Conservation (phyloP, 2,113 vertebrate genomes). For the Castor canadensis region DNA sequence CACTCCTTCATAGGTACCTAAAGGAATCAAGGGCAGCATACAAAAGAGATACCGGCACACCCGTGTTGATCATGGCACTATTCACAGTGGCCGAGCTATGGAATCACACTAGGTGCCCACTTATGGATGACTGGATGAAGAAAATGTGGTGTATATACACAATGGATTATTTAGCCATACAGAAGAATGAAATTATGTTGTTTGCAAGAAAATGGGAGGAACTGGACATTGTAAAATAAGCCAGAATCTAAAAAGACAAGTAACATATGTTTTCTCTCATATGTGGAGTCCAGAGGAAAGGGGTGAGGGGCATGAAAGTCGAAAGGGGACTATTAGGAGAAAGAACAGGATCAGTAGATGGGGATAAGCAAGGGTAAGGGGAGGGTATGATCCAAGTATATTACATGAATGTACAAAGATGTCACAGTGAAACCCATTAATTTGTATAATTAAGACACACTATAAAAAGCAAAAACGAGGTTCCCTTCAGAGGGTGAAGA, state of each 20-base stretch:
- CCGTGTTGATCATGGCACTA: too few relatives aligned
- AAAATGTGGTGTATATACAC: too few relatives aligned
- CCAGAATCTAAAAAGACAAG: too few relatives aligned
- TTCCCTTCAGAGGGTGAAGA: background rate
- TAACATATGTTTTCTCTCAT: background rate
- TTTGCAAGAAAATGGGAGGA: background rate
- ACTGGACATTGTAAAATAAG: background rate
- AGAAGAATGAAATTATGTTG: background rate
- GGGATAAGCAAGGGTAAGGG: too few relatives aligned
- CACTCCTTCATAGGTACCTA: background rate
- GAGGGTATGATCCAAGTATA: too few relatives aligned
- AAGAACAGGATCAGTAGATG: too few relatives aligned
- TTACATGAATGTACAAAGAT: too few relatives aligned
- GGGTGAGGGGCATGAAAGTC: fast-evolving
- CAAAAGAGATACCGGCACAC: background rate
- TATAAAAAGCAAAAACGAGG: background rate
- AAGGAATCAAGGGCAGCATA: background rate
- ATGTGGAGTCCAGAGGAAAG: background rate
- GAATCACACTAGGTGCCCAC: background rate
- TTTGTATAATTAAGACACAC: background rate
- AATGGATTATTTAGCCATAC: background rate
- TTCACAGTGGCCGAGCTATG: background rate
- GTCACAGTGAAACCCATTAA: background rate
- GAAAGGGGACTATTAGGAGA: background rate
- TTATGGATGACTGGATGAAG: background rate